Evolutionary conservation across 2,888 invertebrate genomes (phyloP), one percentile per base, ranked within the genome.

Genomic region (Cordilura impudica): DNA sequence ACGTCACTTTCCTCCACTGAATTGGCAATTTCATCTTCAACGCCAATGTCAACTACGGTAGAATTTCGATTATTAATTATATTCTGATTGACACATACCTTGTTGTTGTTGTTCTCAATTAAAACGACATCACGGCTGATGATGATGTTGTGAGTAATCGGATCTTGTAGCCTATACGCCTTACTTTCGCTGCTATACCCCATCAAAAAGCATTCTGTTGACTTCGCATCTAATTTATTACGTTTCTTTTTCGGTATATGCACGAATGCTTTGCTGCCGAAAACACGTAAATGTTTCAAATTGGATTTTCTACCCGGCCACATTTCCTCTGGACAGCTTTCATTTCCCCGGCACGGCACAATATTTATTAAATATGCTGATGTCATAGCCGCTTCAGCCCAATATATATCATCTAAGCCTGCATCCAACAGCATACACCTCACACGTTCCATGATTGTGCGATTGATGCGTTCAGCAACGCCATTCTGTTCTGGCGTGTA

Each of bases 181-280:
- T 82, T 81, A 3, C 65, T 71, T 7, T 69, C 72, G 3, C 21
- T 45, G 19, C 67, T 47, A 7, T 81, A 82, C 0, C 81, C 78
- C 7, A 83, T 51, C 26, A 81, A 19, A 66, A 82, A 69, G 26
- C 76, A 81, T 35, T 81, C 81, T 14, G 10, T 35, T 8, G 82
- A 81, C 71, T 83, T 82, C 8, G 69, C 12, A 16, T 81, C 65
- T 4, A 81, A 31, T 29, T 81, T 79, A 1, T 4, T 49, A n/a
- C 78, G 78, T 35, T 78, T 82, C 54, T 75, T 63, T 61, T 79
- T 82, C 12, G 81, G 81, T 5, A 81, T 35, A 23, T 82, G 74
- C 0, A 67, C 81, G 65, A 81, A 80, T 0, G 77, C 82, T 19
- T 66, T 81, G 19, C 82, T 78, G 0, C 82, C 81, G 58, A 83